Conservation (phyloP, 2,797 vertebrate species). For the Nyctalus aviator region DNA sequence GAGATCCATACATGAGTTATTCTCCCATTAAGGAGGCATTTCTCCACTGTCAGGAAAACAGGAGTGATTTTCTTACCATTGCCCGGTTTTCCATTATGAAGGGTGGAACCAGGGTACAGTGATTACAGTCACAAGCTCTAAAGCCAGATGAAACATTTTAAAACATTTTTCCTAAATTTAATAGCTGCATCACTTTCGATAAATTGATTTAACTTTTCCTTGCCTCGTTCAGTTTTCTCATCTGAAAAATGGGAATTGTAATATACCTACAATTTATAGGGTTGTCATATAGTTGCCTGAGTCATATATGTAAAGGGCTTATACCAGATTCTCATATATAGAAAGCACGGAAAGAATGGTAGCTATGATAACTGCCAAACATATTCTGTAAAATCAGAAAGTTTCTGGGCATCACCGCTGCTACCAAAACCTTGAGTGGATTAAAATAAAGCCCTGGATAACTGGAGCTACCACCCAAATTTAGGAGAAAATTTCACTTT, state of each 20-base stretch:
- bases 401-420: not conserved
- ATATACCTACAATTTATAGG: not conserved
- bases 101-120: not conserved
- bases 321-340: not conserved
- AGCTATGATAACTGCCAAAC: not conserved
- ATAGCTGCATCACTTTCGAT: not conserved
- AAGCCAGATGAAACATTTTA: not conserved
- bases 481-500: not conserved
- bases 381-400: not conserved
- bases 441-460: not conserved
- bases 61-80: not conserved
- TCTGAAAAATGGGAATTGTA: not conserved
- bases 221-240: not conserved
- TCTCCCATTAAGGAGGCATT: not conserved
- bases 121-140: not conserved
- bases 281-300: not conserved
- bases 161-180: not conserved
- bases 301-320: not conserved
- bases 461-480: rapidly evolving
- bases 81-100: not conserved
- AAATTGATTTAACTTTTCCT: not conserved
- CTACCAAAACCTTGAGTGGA: not conserved
- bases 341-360: not conserved
- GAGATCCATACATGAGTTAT: not conserved
- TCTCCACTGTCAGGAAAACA: not conserved